Evolutionary conservation across 2,797 vertebrate species (phyloP).

Genomic region (Sus cebifrons): DNA sequence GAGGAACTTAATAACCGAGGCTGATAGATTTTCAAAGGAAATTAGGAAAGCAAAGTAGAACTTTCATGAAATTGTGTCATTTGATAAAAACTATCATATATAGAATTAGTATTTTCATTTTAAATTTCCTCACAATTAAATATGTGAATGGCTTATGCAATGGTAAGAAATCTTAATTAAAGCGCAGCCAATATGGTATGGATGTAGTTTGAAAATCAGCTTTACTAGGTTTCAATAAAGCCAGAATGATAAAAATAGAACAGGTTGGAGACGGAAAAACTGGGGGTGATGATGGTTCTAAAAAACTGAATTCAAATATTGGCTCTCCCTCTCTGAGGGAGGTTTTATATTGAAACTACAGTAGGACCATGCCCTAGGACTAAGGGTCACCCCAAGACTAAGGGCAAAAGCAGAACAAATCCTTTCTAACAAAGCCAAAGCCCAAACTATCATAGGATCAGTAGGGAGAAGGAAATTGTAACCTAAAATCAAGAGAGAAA

Average conservation of each 20-base stretch:
- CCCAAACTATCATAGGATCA: neutral
- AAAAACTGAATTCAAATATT: neutral
- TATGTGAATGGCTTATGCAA: neutral
- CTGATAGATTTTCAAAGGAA: neutral
- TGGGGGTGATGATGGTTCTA: neutral
- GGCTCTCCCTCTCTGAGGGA: neutral
- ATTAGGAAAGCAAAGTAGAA: constrained; percentile 29
- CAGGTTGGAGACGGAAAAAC: neutral
- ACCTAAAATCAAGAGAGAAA: constrained; percentile 56
- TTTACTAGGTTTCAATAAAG: constrained; percentile 29
- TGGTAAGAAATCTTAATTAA: constrained; percentile 1
- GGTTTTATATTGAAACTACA: constrained; percentile 24
- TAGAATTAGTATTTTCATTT: constrained; percentile 11
- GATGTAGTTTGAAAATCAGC: neutral
- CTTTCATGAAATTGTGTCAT: neutral
- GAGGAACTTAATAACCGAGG: neutral
- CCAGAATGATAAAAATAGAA: constrained; percentile 58
- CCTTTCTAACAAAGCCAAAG: constrained; percentile 6
- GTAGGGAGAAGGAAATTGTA: neutral
- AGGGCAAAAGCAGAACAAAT: constrained; percentile 43
- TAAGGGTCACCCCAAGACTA: neutral
- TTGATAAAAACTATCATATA: constrained; percentile 30
- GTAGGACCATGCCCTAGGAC: neutral
- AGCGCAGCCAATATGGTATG: neutral
- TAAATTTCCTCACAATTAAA: constrained; percentile 28